phyloP scores from a whole-genome alignment of 2,113 vertebrate species.

The Bettongia penicillata region DNA sequence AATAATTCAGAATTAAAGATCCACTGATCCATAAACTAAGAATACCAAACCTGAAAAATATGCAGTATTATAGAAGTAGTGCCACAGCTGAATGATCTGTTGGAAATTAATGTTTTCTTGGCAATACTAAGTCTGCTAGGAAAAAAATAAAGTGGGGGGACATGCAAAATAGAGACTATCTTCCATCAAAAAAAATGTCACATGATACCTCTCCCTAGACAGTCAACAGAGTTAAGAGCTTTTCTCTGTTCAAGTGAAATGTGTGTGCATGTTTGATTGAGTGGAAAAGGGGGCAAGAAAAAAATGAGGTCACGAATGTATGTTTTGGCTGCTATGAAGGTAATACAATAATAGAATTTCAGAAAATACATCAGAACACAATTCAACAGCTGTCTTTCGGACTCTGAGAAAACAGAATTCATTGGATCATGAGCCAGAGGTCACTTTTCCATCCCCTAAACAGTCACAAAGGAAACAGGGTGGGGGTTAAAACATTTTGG shows the following conservation, averaged over 20 bases:
- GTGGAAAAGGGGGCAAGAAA: constrained; percentile 83
- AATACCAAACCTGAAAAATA: constrained; percentile 77
- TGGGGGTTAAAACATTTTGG: not conserved
- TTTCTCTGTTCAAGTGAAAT: constrained; percentile 81
- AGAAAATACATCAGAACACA: constrained; percentile 97
- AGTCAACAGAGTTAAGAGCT: constrained; percentile 82
- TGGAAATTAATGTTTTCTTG: constrained; percentile 80
- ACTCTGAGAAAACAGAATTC: constrained; percentile 83
- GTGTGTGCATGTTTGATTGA: constrained; percentile 85
- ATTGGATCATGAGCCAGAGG: constrained; percentile 73
- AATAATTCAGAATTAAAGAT: constrained; percentile 84
- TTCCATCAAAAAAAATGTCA: constrained; percentile 85
- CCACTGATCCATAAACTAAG: constrained; percentile 65
- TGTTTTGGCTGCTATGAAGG: constrained; percentile 92
- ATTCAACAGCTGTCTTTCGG: constrained; percentile 89
- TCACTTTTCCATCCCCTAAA: constrained; percentile 53
- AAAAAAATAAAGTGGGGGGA: constrained; percentile 18
- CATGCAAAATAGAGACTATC: constrained; percentile 69
- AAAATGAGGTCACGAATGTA: constrained; percentile 94
- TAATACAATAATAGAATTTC: constrained; percentile 90
- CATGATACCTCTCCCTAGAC: constrained; percentile 84
- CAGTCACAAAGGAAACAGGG: constrained; percentile 1
- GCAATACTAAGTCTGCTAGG: constrained; percentile 78
- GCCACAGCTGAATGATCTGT: constrained; percentile 79
- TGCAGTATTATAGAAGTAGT: constrained; percentile 83